phyloP scores from a whole-genome alignment of 64 coral and sea anemone species.

The Stichodactyla mertensii region DNA sequence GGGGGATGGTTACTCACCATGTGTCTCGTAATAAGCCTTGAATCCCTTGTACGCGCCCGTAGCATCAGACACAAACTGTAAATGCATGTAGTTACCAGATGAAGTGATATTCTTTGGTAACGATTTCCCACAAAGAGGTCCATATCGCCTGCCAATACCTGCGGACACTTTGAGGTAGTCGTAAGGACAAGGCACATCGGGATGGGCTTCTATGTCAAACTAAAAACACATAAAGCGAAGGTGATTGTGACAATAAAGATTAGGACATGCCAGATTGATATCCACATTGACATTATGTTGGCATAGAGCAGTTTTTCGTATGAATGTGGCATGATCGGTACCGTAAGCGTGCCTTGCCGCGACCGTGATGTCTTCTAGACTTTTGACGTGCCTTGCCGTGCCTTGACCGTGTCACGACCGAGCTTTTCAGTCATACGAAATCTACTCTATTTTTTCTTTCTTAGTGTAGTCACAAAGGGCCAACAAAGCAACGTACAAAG shows the following conservation, averaged over 20 bases:
- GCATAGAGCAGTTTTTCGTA: too few species aligned
- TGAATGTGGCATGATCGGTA: too few species aligned
- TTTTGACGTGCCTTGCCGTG: too few species aligned
- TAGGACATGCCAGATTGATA: too few species aligned
- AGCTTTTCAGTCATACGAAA: too few species aligned
- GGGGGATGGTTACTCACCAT: conserved; percentile 29
- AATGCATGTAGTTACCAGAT: conserved; percentile 55
- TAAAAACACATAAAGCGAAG: background rate
- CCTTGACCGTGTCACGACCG: too few species aligned
- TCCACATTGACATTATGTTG: too few species aligned
- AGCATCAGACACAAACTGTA: conserved; percentile 63
- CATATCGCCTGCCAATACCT: conserved; percentile 27
- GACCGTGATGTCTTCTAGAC: too few species aligned
- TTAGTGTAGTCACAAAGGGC: too few species aligned
- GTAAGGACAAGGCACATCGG: conserved; percentile 61
- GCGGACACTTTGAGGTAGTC: conserved; percentile 68
- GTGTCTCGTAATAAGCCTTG: conserved; percentile 67
- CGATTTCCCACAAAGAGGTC: conserved; percentile 50
- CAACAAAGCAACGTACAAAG: too few species aligned
- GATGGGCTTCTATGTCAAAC: conserved; percentile 73
- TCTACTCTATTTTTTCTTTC: too few species aligned
- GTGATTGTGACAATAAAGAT: background rate
- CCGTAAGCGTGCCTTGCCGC: too few species aligned
- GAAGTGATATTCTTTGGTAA: conserved; percentile 68
- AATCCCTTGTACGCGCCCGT: conserved; percentile 70